phyloP scores from a whole-genome alignment of 2,113 vertebrate species.

The Rhabdomys dilectus region DNA sequence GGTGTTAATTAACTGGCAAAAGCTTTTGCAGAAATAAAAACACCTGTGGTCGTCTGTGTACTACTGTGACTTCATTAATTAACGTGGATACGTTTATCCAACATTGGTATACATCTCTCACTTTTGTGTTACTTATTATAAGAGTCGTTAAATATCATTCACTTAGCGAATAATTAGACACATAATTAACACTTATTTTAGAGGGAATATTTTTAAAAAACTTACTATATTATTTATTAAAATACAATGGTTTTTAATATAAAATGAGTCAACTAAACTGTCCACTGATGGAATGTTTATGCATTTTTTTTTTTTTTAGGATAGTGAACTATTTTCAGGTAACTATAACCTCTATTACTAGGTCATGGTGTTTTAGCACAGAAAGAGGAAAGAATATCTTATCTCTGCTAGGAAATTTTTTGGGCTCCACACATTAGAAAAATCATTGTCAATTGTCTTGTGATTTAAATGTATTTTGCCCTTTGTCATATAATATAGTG shows the following conservation, averaged over 20 bases:
- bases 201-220: background rate
- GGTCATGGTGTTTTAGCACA: background rate
- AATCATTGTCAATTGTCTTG: background rate
- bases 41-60: background rate
- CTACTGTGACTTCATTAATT: background rate
- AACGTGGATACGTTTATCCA: background rate
- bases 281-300: background rate
- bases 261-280: background rate
- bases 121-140: slow-evolving; percentile 16
- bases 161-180: slow-evolving; percentile 37
- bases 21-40: slow-evolving; percentile 44
- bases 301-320: background rate
- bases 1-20: background rate
- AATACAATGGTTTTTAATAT: background rate
- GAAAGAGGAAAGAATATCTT: background rate
- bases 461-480: background rate
- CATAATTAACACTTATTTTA: background rate
- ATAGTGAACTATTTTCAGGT: background rate
- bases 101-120: background rate
- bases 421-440: background rate
- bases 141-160: background rate
- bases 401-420: background rate
- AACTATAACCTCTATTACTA: background rate
- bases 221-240: background rate
- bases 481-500: background rate